A percentile compares a stretch with the other conserved stretches of the same genome.
Evolutionary conservation across 2,888 invertebrate genomes (phyloP).

Genomic region (Dioctria rufipes): DNA sequence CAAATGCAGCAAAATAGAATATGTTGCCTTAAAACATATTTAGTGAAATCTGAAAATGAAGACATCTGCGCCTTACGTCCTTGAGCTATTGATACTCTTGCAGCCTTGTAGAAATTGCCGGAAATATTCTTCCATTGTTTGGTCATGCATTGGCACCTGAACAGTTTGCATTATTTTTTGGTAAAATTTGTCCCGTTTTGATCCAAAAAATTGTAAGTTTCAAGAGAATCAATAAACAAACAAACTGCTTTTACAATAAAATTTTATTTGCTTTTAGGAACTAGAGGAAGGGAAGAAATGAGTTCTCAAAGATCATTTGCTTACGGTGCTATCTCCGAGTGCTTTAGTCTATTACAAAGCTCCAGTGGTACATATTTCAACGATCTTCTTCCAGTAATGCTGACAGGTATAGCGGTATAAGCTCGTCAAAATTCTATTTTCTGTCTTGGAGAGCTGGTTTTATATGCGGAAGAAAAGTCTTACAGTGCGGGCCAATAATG

Average conservation of each 20-base stretch:
- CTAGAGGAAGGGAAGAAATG: constrained; percentile 70
- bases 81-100: constrained; percentile 80
- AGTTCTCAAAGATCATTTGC: constrained; percentile 80
- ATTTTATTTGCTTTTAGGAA: constrained; percentile 71
- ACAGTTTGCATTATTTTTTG: constrained; percentile 79
- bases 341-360: constrained; percentile 76
- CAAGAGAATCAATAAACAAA: too few species aligned
- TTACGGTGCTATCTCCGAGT: constrained; percentile 82
- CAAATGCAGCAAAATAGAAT: constrained; percentile 80
- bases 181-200: constrained; percentile 76
- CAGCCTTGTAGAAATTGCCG: constrained; percentile 82
- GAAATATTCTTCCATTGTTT: constrained; percentile 80
- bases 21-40: constrained; percentile 80
- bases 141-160: constrained; percentile 78
- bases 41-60: constrained; percentile 74
- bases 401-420: constrained; percentile 77
- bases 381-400: constrained; percentile 77
- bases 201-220: constrained; percentile 77
- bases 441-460: constrained; percentile 82
- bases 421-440: constrained; percentile 84
- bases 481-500: too few species aligned
- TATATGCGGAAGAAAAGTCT: constrained; percentile 77
- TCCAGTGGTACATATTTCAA: constrained; percentile 75
- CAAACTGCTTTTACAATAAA: too few species aligned
- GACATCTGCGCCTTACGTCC: constrained; percentile 77